phyloP scores from a whole-genome alignment of 2,888 invertebrate species.

The Brenthis hecate region DNA sequence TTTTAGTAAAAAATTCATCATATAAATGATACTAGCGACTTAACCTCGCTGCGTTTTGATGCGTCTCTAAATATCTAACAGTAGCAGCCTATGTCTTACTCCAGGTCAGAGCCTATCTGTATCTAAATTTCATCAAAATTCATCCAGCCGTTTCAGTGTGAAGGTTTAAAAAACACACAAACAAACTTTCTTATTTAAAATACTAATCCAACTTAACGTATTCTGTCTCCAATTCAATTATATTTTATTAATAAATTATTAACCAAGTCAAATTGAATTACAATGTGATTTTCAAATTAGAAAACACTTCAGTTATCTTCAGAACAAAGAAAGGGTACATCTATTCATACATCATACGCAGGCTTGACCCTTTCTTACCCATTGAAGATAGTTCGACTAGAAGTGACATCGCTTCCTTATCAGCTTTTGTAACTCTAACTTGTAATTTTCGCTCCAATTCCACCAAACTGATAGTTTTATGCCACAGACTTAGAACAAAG shows the following conservation, averaged over 20 bases:
- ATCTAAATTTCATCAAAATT: too few species aligned
- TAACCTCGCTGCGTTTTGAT: too few species aligned
- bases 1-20: too few species aligned
- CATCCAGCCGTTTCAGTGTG: too few species aligned
- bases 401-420: slow-evolving; percentile 19
- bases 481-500: neutral
- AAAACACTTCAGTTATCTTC: slow-evolving; percentile 37
- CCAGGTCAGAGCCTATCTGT: too few species aligned
- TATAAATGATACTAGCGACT: too few species aligned
- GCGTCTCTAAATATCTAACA: too few species aligned
- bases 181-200: too few species aligned
- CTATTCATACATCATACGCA: slow-evolving; percentile 76
- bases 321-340: slow-evolving; percentile 68
- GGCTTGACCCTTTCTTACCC: slow-evolving; percentile 68
- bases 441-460: slow-evolving; percentile 18
- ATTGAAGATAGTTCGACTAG: slow-evolving; percentile 28
- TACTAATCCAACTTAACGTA: too few species aligned
- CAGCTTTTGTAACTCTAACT: slow-evolving; percentile 18
- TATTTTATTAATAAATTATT: neutral
- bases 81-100: too few species aligned
- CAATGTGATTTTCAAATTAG: slow-evolving; percentile 13
- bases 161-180: too few species aligned
- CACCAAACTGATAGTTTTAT: slow-evolving; percentile 10
- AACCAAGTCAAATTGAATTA: slow-evolving; percentile 7
- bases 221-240: too few species aligned